phyloP scores from a whole-genome alignment of 2,797 vertebrate species.

The Poecilia picta region DNA sequence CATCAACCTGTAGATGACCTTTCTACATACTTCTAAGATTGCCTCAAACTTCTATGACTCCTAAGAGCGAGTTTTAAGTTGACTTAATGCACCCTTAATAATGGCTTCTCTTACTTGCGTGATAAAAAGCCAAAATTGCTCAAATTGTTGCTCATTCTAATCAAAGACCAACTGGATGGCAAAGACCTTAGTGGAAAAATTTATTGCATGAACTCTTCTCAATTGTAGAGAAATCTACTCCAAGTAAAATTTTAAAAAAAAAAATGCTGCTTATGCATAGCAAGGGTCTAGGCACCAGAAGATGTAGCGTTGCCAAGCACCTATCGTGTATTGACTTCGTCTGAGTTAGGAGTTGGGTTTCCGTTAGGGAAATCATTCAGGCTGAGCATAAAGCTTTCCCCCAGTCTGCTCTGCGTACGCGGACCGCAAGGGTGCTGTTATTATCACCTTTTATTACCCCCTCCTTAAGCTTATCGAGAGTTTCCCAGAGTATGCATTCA shows the following conservation, averaged over 20 bases:
- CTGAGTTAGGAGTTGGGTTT: constrained; percentile 45
- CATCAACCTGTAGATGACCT: constrained; percentile 4
- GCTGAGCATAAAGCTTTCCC: constrained; percentile 51
- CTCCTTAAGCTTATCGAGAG: constrained; percentile 42
- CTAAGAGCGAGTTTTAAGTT: constrained; percentile 10
- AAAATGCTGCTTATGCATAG: constrained; percentile 4
- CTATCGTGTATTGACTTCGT: constrained; percentile 52
- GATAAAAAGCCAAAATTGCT: not conserved
- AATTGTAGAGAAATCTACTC: constrained; percentile 24
- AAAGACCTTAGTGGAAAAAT: not conserved
- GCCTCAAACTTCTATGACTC: constrained; percentile 30
- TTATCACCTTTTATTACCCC: constrained; percentile 36
- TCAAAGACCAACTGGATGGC: constrained; percentile 3
- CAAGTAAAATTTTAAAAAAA: constrained; percentile 3
- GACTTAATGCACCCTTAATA: constrained; percentile 14
- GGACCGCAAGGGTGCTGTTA: constrained; percentile 35
- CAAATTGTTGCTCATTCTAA: constrained; percentile 7
- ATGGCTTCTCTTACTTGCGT: not conserved
- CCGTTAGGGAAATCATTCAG: constrained; percentile 64
- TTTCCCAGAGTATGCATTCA: constrained; percentile 14
- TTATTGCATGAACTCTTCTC: not conserved
- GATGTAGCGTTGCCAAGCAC: constrained; percentile 28
- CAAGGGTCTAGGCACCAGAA: constrained; percentile 30
- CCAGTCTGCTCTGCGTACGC: constrained; percentile 19
- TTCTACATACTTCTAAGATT: constrained; percentile 9